phyloP scores from a whole-genome alignment of 2,113 vertebrate species.

The Alouatta palliata region DNA sequence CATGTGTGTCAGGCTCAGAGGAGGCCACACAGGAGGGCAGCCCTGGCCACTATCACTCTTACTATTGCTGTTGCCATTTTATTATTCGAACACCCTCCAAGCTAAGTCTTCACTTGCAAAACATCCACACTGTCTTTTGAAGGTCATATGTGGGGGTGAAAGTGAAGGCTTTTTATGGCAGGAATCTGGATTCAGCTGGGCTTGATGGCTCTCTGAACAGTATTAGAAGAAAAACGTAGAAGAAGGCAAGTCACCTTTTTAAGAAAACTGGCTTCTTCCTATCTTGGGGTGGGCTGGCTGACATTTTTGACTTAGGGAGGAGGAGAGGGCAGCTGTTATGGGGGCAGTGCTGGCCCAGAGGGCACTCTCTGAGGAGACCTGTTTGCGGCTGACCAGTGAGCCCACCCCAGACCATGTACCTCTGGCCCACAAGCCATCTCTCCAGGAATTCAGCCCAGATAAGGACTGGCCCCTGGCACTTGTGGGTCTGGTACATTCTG shows the following conservation, averaged over 20 bases:
- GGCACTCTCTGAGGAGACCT: not conserved
- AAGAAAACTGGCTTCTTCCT: not conserved
- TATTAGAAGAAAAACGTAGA: not conserved
- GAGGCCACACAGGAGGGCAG: too few relatives aligned
- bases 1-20: not conserved
- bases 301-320: not conserved
- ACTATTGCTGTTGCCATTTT: not conserved
- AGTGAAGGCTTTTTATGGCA: not conserved
- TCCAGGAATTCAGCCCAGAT: not conserved
- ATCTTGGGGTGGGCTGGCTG: not conserved
- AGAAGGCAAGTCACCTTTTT: not conserved
- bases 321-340: not conserved
- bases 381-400: not conserved
- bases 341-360: not conserved
- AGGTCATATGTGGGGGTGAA: not conserved
- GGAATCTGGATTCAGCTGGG: not conserved
- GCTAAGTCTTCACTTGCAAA: not conserved
- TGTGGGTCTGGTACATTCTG: not conserved
- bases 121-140: not conserved
- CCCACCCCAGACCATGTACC: not conserved
- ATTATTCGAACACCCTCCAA: not conserved
- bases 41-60: not conserved
- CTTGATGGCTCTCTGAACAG: not conserved
- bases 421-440: too few relatives aligned
- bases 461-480: not conserved